Evolutionary conservation across 2,113 vertebrate species (phyloP).

Genomic region (Eublepharis macularius): DNA sequence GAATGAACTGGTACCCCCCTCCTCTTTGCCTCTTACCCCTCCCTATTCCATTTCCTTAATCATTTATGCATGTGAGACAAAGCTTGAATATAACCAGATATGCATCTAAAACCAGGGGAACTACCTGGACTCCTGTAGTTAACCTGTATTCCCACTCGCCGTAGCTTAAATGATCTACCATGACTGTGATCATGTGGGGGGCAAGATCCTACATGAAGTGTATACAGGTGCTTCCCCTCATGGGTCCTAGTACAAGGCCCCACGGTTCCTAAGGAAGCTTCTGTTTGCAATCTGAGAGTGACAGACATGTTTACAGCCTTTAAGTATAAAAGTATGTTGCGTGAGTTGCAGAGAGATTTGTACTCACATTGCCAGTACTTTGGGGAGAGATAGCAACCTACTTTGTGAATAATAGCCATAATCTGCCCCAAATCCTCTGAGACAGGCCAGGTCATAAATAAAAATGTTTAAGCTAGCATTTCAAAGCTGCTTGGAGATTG

Average conservation of each 20-base stretch:
- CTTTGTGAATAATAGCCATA: conserved; percentile 3
- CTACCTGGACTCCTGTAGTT: not conserved
- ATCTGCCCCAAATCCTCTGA: not conserved
- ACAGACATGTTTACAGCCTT: conserved; percentile 4
- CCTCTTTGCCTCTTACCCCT: not conserved
- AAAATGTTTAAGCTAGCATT: not conserved
- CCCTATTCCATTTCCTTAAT: not conserved
- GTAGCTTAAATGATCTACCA: conserved; percentile 13
- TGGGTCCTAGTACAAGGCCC: not conserved
- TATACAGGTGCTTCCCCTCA: conserved; percentile 12
- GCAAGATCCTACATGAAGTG: conserved; percentile 6
- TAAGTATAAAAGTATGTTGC: conserved; percentile 4
- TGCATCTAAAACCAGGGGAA: not conserved
- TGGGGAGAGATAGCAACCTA: not conserved
- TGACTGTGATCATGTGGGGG: conserved; percentile 2
- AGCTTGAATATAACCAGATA: not conserved
- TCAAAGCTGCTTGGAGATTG: not conserved
- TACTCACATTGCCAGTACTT: not conserved
- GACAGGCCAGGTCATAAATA: conserved; percentile 8
- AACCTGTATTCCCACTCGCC: conserved; percentile 5
- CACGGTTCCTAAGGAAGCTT: conserved; percentile 19
- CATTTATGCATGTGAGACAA: not conserved
- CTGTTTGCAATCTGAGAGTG: conserved; percentile 22
- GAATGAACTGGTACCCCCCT: not conserved
- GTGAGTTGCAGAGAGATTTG: not conserved